phyloP scores from a whole-genome alignment of 1,140 invertebrate genomes.

The Pemphigus obesinymphae region DNA sequence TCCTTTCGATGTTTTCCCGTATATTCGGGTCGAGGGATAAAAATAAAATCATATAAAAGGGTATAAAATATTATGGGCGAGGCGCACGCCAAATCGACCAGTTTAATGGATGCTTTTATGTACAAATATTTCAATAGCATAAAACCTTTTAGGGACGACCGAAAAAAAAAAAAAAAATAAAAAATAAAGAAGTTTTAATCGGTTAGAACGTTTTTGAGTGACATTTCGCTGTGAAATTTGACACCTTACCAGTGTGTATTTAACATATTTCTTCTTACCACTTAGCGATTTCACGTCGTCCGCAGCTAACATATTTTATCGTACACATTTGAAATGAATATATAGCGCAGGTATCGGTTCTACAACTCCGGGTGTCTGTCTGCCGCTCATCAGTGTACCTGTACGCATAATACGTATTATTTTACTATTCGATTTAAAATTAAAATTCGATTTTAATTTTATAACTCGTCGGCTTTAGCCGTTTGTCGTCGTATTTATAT shows the following conservation, averaged over 20 bases:
- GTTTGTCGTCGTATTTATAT: not conserved
- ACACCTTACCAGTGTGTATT: not conserved
- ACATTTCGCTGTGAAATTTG: conserved; percentile 21
- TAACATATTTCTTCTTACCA: not conserved
- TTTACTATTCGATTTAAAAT: not conserved
- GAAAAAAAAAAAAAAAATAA: not conserved
- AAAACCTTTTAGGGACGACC: conserved; percentile 10
- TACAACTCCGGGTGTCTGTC: not conserved
- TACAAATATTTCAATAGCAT: not conserved
- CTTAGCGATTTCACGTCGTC: conserved; percentile 1
- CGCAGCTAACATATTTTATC: too few relatives aligned
- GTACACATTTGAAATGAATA: not conserved
- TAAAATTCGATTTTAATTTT: not conserved
- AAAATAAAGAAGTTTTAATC: too few relatives aligned
- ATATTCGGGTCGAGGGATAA: not conserved
- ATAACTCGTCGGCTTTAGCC: not conserved
- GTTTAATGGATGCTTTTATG: conserved; percentile 17
- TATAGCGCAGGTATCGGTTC: not conserved
- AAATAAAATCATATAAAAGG: not conserved
- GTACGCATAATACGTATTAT: not conserved
- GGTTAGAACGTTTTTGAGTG: not conserved
- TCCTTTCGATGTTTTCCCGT: not conserved
- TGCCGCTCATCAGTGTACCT: not conserved
- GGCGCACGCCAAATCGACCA: conserved; percentile 9
- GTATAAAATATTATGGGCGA: too few relatives aligned